Evolutionary conservation across 2,888 invertebrate species (phyloP), one percentile per base, ranked within the genome.

Genomic region (Saturnia pavonia): DNA sequence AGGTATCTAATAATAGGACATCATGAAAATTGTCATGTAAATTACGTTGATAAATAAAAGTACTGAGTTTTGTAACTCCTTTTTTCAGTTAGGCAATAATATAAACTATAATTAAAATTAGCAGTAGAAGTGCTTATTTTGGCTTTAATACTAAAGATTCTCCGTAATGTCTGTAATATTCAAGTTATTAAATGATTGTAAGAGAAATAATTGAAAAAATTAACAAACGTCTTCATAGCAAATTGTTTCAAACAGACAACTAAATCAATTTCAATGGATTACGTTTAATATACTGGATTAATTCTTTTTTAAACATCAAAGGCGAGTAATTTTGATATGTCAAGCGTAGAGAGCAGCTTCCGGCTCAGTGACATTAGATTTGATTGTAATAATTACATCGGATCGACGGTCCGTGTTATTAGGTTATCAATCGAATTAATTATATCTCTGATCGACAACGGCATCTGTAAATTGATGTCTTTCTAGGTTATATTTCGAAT

Each of bases 351-450:
- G 65, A 19, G n/a, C 40, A 40, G 65, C 65, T 65, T 65, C 65
- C 65, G 65, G 65, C 65, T 65, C 65, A 65, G 65, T 65, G 65
- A n/a, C 65, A 65, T 65, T 65, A 40, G 65, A 65, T 40, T 65
- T 40, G 40, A 65, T 65, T 40, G n/a, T 65, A 65, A 65, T 40
- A 65, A 65, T 65, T 40, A 22, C 65, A 65, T 65, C 40, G 40
- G 65, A 40, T 40, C 19, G 65, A n/a, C 65, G 40, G 40, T n/a
- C 65, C 65, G 65, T 65, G 65, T 65, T 65, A 65, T 65, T 65
- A 40, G 65, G 40, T 65, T 65, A 65, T 65, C 19, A 40, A 65
- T n/a, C 65, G 19, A 65, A 65, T 65, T 65, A 34, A 65, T 65
- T 65, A 65, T 65, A 65, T 65, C 65, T 40, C 34, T 65, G 40